Evolutionary conservation across 2,113 vertebrate species (phyloP), one percentile per base, ranked within the genome.

Genomic region (Pelobates fuscus): DNA sequence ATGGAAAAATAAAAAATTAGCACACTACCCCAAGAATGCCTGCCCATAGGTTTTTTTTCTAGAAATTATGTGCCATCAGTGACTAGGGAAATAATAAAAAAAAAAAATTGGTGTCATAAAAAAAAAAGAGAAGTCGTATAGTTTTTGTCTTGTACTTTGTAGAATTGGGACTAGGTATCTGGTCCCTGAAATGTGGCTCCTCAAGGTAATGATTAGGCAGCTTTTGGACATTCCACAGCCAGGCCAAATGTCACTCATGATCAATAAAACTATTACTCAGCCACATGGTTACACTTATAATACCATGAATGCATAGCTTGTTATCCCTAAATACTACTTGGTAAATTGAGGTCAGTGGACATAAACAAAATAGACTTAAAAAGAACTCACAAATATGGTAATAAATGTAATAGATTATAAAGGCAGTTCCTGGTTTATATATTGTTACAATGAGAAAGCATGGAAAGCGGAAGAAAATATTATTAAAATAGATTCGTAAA

Each of bases 121-220:
- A n/a, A n/a, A n/a, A n/a, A n/a, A n/a, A n/a, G n/a, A n/a, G n/a
- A n/a, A n/a, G n/a, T n/a, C n/a, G n/a, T n/a, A n/a, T n/a, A n/a
- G n/a, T n/a, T n/a, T n/a, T n/a, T n/a, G n/a, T n/a, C n/a, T n/a
- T n/a, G n/a, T n/a, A n/a, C n/a, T n/a, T n/a, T n/a, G n/a, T n/a
- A n/a, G n/a, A n/a, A n/a, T n/a, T n/a, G n/a, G n/a, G n/a, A n/a
- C n/a, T n/a, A n/a, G n/a, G n/a, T n/a, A n/a, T n/a, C n/a, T n/a
- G n/a, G n/a, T n/a, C n/a, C n/a, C n/a, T n/a, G n/a, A n/a, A 60
- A 8, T 58, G 21, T 14, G 21, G 52, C 67, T 25, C 21, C 54
- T 44, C 17, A 5, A 23, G n/a, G 46, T 60, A 71, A 71, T 71
- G 57, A 62, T 61, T 46, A 49, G 69, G 58, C n/a, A n/a, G 21